A percentile compares a stretch with the other conserved stretches of the same genome.
These are phyloP conservation scores for Anniella stebbinsi DNA, from an alignment of 2,797 vertebrate species.

Conservation along the genomic window DNA sequence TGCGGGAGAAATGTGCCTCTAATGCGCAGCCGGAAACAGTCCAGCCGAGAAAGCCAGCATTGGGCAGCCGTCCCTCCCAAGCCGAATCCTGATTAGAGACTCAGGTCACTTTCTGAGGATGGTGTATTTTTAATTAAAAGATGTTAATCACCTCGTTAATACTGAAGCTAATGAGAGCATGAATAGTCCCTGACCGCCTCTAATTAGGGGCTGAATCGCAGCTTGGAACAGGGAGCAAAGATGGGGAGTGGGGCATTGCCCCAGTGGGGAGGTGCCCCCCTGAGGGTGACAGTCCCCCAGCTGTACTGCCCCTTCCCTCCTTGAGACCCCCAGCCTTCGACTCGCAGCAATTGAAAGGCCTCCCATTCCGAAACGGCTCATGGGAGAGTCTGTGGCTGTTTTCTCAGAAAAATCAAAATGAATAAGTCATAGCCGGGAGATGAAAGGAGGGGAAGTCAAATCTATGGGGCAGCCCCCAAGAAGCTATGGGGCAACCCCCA, in stretches of 20 bases:
- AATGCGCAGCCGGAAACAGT: not conserved
- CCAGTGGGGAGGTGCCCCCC: too few species aligned
- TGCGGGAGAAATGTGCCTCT: too few species aligned
- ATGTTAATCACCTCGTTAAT: constrained; percentile 51
- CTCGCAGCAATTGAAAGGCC: too few species aligned
- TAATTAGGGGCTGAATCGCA: constrained; percentile 25
- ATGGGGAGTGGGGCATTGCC: not conserved
- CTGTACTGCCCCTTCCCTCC: not conserved
- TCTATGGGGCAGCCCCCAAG: too few species aligned
- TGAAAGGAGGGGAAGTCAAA: too few species aligned
- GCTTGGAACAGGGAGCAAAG: not conserved
- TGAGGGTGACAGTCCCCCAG: too few species aligned
- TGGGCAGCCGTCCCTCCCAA: not conserved
- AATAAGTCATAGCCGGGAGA: not conserved
- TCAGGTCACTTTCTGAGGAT: constrained; percentile 40
- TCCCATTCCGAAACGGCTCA: not conserved
- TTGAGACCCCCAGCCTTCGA: not conserved
- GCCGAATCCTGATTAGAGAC: constrained; percentile 26
- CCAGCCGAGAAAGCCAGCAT: not conserved
- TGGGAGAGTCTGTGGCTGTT: not conserved
- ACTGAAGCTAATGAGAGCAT: constrained; percentile 41
- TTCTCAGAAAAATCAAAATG: not conserved
- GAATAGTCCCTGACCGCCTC: constrained; percentile 24
- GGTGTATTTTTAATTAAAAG: constrained; percentile 48
- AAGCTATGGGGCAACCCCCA: too few species aligned